Evolutionary conservation across 2,888 invertebrate genomes (phyloP).

Genomic region (Phaedon cochleariae): DNA sequence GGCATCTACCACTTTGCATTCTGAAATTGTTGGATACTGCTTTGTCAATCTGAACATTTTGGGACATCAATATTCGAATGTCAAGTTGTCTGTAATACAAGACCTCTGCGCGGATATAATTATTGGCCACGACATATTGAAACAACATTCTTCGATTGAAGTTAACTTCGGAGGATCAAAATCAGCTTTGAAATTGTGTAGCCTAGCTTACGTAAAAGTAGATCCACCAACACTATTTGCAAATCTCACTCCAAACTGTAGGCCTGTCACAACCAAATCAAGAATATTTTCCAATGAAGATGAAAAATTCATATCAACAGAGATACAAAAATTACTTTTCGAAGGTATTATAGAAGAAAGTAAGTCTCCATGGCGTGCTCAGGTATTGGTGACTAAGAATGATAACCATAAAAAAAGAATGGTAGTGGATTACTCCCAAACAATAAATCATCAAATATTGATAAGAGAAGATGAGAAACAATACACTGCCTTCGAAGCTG

Average conservation of each 20-base stretch:
- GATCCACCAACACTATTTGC: too few relatives aligned
- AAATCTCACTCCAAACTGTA: conserved; percentile 6
- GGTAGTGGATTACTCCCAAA: conserved; percentile 45
- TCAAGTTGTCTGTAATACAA: conserved; percentile 5
- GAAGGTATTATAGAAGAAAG: conserved; percentile 22
- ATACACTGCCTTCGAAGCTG: conserved; percentile 23
- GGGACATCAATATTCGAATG: background rate
- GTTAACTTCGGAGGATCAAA: background rate
- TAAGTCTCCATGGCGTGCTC: conserved; percentile 25
- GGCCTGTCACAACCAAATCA: conserved; percentile 17
- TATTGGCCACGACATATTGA: too few relatives aligned
- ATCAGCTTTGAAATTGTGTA: conserved; percentile 3
- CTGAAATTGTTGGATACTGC: too few relatives aligned
- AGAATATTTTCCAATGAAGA: conserved; percentile 8
- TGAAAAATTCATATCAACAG: conserved; percentile 14
- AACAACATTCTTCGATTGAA: too few relatives aligned
- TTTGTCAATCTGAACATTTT: background rate
- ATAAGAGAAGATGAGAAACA: conserved; percentile 15
- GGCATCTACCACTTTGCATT: background rate
- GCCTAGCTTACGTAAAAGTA: background rate
- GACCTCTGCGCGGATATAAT: background rate
- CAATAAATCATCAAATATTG: conserved; percentile 37
- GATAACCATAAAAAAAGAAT: conserved; percentile 38
- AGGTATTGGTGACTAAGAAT: conserved; percentile 37
- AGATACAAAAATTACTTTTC: conserved; percentile 10